A percentile compares a stretch with the other conserved stretches of the same genome.
These are phyloP conservation scores for Diuraphis noxia DNA, from an alignment of 1,140 invertebrate species.

Conservation along the genomic window DNA sequence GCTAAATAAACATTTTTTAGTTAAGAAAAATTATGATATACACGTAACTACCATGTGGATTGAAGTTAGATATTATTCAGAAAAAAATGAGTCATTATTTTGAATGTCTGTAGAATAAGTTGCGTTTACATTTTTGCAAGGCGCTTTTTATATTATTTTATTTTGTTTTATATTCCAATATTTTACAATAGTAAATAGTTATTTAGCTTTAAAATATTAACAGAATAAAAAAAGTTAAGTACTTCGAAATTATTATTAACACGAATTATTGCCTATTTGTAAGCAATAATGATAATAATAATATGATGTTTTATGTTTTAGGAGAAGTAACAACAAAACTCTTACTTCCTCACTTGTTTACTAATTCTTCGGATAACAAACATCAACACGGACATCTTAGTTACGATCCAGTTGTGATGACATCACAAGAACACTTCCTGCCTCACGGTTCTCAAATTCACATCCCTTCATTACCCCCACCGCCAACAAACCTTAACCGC, in stretches of 20 bases:
- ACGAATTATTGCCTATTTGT: not conserved
- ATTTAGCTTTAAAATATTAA: not conserved
- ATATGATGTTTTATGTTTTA: not conserved
- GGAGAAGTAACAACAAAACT: conserved; percentile 28
- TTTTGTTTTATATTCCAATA: not conserved
- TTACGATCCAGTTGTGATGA: not conserved
- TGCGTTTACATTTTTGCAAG: not conserved
- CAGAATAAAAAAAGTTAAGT: not conserved
- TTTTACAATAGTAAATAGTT: not conserved
- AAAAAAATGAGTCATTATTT: not conserved
- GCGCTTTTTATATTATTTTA: not conserved
- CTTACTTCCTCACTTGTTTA: conserved; percentile 27
- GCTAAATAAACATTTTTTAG: not conserved
- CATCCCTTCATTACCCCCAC: not conserved
- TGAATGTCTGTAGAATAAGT: not conserved
- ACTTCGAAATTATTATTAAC: not conserved
- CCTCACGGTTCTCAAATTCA: conserved; percentile 29
- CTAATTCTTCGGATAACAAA: conserved; percentile 1
- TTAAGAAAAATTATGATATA: not conserved
- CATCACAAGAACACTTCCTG: conserved; percentile 28
- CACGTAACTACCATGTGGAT: not conserved
- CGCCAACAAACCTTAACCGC: not conserved
- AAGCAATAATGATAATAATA: not conserved
- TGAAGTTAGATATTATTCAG: not conserved
- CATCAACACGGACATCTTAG: conserved; percentile 28